A percentile compares a stretch with the other conserved stretches of the same genome.
phyloP scores from a whole-genome alignment of 92 coral and sea anemone species.

The Actinernus sp. region DNA sequence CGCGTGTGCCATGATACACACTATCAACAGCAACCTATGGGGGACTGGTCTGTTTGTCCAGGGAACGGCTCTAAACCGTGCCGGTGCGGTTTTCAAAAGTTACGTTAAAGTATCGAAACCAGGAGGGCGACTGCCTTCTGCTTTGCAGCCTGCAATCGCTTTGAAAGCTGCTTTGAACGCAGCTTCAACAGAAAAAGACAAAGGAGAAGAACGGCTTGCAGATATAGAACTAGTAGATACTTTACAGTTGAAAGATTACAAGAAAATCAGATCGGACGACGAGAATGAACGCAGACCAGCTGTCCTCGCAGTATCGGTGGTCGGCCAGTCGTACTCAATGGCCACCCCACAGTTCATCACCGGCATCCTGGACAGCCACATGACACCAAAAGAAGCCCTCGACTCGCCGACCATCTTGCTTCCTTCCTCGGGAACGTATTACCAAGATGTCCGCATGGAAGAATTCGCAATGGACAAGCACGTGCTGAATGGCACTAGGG shows the following conservation, averaged over 20 bases:
- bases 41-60: constrained; percentile 94
- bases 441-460: constrained; percentile 82
- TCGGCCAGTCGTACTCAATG: constrained; percentile 73
- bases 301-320: constrained; percentile 83
- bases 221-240: too few relatives aligned
- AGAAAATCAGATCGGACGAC: neutral
- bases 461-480: constrained; percentile 65
- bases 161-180: constrained; percentile 27
- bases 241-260: neutral
- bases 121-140: constrained; percentile 78
- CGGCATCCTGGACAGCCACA: constrained; percentile 64
- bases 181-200: neutral
- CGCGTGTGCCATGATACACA: constrained; percentile 92
- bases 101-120: constrained; percentile 58
- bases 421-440: constrained; percentile 48
- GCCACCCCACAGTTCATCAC: constrained; percentile 76
- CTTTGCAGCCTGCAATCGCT: constrained; percentile 71
- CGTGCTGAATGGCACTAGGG: constrained; percentile 60
- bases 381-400: constrained; percentile 89
- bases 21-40: constrained; percentile 88
- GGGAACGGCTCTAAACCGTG: constrained; percentile 86
- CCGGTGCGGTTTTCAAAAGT: constrained; percentile 74
- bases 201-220: neutral
- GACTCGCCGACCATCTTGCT: constrained; percentile 72
- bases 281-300: constrained; percentile 21